Evolutionary conservation across 2,113 vertebrate genomes (phyloP).

Genomic region (Daubentonia madagascariensis): DNA sequence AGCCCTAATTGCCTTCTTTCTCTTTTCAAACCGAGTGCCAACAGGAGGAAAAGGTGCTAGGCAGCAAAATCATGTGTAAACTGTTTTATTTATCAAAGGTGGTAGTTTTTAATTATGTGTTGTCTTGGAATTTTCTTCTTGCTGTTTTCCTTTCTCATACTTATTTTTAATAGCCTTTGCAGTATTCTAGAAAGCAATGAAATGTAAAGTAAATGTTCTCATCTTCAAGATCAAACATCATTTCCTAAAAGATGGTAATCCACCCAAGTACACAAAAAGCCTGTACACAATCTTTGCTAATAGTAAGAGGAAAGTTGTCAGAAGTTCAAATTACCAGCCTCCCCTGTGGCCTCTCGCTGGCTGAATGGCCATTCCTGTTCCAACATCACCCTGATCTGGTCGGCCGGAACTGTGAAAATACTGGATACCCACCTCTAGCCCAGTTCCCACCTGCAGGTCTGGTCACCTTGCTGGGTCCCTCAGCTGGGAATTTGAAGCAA

Average conservation of each 20-base stretch:
- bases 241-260: not conserved
- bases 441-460: not conserved
- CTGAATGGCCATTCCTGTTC: rapidly evolving
- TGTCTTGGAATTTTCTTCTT: not conserved
- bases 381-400: rapidly evolving
- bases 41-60: too few species aligned
- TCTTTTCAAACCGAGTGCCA: not conserved
- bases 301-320: not conserved
- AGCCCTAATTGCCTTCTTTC: not conserved
- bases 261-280: not conserved
- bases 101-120: not conserved
- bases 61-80: rapidly evolving
- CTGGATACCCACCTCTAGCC: not conserved
- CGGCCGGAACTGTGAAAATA: not conserved
- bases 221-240: not conserved
- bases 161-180: not conserved
- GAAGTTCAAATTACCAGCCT: rapidly evolving
- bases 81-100: not conserved
- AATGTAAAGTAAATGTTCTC: not conserved
- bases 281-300: not conserved
- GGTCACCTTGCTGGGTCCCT: not conserved
- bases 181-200: not conserved
- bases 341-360: not conserved
- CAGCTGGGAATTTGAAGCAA: not conserved
- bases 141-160: not conserved